A percentile compares a stretch with the other conserved stretches of the same genome.
Evolutionary conservation across 2,888 invertebrate species (phyloP).

Genomic region (Ypsolopha sequella): DNA sequence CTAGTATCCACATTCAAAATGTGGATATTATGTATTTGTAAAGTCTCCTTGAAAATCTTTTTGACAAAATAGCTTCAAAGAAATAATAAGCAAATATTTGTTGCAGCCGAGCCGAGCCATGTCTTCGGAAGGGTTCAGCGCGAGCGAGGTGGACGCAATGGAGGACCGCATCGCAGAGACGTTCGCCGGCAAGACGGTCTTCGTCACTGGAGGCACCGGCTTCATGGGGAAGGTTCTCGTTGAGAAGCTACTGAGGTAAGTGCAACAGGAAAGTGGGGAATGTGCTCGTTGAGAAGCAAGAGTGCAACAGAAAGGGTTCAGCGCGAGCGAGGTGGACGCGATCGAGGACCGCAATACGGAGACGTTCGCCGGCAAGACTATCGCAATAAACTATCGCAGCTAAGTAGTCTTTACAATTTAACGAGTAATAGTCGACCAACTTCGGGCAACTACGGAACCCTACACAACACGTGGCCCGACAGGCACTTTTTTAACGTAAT

Average conservation of each 20-base stretch:
- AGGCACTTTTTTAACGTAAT: too few species aligned
- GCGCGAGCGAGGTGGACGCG: slow-evolving; percentile 3
- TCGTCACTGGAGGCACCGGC: slow-evolving; percentile 94
- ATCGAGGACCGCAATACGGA: slow-evolving; percentile 3
- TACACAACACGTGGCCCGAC: too few species aligned
- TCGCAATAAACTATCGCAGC: too few species aligned
- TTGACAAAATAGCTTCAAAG: too few species aligned
- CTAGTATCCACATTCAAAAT: too few species aligned
- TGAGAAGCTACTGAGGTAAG: slow-evolving; percentile 87
- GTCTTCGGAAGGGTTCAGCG: slow-evolving; percentile 1
- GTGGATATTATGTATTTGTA: too few species aligned
- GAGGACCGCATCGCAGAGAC: slow-evolving; percentile 2
- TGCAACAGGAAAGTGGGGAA: too few species aligned
- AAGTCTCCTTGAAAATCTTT: too few species aligned
- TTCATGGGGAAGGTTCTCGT: slow-evolving; percentile 95
- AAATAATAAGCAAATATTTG: background rate
- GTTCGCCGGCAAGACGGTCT: slow-evolving; percentile 5
- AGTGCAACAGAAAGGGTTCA: background rate
- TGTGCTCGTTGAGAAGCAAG: too few species aligned
- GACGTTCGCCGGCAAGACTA: slow-evolving; percentile 3
- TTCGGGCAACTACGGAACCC: too few species aligned
- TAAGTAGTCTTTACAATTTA: too few species aligned
- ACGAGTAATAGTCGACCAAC: too few species aligned
- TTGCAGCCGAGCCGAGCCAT: background rate
- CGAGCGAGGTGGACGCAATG: slow-evolving; percentile 5